Percentiles rank a stretch among this genome's conserved stretches.
phyloP scores from a whole-genome alignment of 2,797 vertebrate species.

The Artibeus lituratus region DNA sequence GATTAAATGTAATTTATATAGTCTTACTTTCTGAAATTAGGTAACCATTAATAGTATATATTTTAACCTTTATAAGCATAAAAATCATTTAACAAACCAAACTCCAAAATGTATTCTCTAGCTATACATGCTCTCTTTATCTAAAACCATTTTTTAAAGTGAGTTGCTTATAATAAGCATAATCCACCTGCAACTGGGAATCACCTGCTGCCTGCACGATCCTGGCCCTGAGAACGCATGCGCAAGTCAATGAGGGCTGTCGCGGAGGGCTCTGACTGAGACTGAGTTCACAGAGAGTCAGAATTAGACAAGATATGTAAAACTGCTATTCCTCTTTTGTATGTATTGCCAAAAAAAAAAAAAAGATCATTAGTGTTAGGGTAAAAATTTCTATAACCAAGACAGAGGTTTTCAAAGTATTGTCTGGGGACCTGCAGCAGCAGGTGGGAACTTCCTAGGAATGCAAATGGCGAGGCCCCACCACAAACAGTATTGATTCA shows the following conservation, averaged over 20 bases:
- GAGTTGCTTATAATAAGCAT: not conserved
- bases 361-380: not conserved
- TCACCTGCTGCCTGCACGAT: not conserved
- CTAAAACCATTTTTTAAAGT: conserved; percentile 6
- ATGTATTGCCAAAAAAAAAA: not conserved
- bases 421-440: not conserved
- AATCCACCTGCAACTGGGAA: not conserved
- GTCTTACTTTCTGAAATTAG: conserved; percentile 32
- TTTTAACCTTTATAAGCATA: conserved; percentile 44
- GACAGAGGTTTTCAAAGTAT: not conserved
- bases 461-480: not conserved
- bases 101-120: conserved; percentile 5
- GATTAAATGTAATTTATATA: conserved; percentile 12
- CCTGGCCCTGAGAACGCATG: not conserved
- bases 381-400: not conserved
- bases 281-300: not conserved
- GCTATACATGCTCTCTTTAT: conserved; percentile 6
- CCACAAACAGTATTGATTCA: not conserved
- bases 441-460: not conserved
- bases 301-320: conserved; percentile 15
- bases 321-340: not conserved
- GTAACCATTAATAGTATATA: conserved; percentile 3
- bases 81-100: conserved; percentile 48
- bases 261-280: not conserved
- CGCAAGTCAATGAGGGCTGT: not conserved